phyloP scores from a whole-genome alignment of 2,113 vertebrate species.

The Willisornis vidua region DNA sequence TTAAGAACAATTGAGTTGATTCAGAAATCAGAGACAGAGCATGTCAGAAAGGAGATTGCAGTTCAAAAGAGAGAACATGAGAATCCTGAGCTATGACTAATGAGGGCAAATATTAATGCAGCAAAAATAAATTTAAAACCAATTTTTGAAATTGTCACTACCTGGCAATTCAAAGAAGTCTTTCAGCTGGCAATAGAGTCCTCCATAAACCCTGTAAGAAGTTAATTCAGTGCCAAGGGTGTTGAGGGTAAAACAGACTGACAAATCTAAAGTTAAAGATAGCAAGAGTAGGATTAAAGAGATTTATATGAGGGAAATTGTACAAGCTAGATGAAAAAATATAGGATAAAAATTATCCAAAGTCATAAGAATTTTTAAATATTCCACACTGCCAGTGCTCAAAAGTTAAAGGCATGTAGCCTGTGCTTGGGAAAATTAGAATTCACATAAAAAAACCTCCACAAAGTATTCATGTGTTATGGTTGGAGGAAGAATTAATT shows the following conservation, averaged over 20 bases:
- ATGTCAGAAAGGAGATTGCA: background rate
- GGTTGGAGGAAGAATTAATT: background rate
- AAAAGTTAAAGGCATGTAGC: background rate
- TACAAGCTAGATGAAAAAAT: background rate
- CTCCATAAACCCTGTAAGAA: background rate
- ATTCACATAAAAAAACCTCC: background rate
- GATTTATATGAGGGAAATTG: background rate
- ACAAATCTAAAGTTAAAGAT: background rate
- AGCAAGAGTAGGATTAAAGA: background rate
- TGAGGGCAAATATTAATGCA: background rate
- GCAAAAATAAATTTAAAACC: constrained; percentile 9
- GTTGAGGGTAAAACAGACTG: background rate
- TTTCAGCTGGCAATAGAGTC: background rate
- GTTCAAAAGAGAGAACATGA: background rate
- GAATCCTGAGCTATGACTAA: constrained; percentile 12
- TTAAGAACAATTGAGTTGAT: background rate
- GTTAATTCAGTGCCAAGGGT: background rate
- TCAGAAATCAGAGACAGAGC: background rate
- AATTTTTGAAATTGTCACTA: background rate
- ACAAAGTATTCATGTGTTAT: background rate
- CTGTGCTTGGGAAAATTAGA: background rate
- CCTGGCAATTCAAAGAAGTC: background rate
- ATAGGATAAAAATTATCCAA: background rate
- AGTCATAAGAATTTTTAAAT: background rate
- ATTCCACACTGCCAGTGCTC: background rate